A percentile compares a stretch with the other conserved stretches of the same genome.
Evolutionary conservation across 92 coral and sea anemone genomes (phyloP).

Genomic region (Nematostella vectensis): DNA sequence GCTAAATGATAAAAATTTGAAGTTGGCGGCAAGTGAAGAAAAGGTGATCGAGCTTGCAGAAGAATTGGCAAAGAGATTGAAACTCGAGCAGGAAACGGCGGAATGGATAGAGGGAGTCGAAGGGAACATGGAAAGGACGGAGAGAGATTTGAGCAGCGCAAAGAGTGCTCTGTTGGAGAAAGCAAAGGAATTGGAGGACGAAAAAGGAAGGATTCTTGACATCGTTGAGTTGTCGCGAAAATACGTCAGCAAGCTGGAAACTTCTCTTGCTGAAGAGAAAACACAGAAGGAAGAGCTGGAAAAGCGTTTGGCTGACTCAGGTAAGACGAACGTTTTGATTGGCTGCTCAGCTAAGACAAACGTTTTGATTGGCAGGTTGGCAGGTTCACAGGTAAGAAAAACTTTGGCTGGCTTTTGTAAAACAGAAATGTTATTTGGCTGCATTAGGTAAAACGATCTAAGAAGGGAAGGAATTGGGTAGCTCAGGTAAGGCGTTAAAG

Average conservation of each 20-base stretch:
- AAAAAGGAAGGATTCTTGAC: constrained; percentile 62
- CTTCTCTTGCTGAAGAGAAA: constrained; percentile 51
- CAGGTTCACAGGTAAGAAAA: too few relatives aligned
- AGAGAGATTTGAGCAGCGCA: constrained; percentile 40
- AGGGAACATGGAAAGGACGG: constrained; percentile 47
- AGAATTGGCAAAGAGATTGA: constrained; percentile 64
- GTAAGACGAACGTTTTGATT: too few relatives aligned
- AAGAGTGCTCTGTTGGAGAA: constrained; percentile 47
- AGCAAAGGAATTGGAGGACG: constrained; percentile 70
- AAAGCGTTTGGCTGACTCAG: constrained; percentile 2
- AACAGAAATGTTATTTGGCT: too few relatives aligned
- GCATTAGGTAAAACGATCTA: too few relatives aligned
- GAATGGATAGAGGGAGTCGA: constrained; percentile 80
- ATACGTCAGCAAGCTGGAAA: constrained; percentile 57
- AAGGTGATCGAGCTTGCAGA: constrained; percentile 81
- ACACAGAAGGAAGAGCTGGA: constrained; percentile 47
- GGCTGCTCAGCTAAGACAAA: too few relatives aligned
- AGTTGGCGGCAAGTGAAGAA: constrained; percentile 55
- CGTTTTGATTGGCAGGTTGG: too few relatives aligned
- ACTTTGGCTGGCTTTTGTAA: too few relatives aligned
- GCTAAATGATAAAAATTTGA: constrained; percentile 29
- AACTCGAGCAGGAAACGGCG: constrained; percentile 64
- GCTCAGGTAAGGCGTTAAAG: too few relatives aligned
- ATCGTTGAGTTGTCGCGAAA: constrained; percentile 55
- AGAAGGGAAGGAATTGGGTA: too few relatives aligned